These are phyloP conservation scores for Antheraea mylitta DNA, from an alignment of 1,140 invertebrate genomes.

Conservation along the genomic window DNA sequence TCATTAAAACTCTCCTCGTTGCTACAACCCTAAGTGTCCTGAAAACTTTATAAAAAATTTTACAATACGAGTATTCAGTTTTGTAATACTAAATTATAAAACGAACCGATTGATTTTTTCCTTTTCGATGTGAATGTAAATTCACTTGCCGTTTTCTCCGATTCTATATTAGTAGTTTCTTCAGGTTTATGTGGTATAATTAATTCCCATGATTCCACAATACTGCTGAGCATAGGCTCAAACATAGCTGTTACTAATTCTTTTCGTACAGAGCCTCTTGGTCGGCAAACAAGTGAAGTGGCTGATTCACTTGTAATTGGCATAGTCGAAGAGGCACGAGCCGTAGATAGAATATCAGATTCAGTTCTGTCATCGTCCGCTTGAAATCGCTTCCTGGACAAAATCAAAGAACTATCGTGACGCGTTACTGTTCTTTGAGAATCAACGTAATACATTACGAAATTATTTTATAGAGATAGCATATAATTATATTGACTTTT, in stretches of 20 bases:
- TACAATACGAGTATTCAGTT: no score
- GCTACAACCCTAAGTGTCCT: no score
- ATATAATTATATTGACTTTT: no score
- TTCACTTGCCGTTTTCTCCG: conserved; percentile 45
- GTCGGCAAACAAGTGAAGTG: conserved; percentile 25
- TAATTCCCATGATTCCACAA: conserved; percentile 58
- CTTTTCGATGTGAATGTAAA: conserved; percentile 43
- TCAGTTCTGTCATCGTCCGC: conserved; percentile 28
- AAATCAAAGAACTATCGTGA: conserved; percentile 47
- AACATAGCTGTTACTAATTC: conserved; percentile 59
- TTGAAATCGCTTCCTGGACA: conserved; percentile 12
- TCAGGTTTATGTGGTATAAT: conserved; percentile 39
- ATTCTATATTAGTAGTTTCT: conserved; percentile 29
- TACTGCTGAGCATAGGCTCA: conserved; percentile 56
- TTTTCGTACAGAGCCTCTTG: conserved; percentile 47
- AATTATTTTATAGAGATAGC: not conserved
- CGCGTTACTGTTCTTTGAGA: conserved; percentile 46
- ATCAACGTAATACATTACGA: conserved; percentile 47
- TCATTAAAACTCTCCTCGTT: no score
- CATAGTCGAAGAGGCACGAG: conserved; percentile 34
- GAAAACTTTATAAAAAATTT: no score
- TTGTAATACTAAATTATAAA: no score
- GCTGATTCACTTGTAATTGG: conserved; percentile 37
- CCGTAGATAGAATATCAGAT: conserved; percentile 29
- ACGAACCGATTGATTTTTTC: conserved; percentile 42